These are phyloP conservation scores for Asarcornis scutulata DNA, from an alignment of 2,113 vertebrate genomes.

Conservation along the genomic window DNA sequence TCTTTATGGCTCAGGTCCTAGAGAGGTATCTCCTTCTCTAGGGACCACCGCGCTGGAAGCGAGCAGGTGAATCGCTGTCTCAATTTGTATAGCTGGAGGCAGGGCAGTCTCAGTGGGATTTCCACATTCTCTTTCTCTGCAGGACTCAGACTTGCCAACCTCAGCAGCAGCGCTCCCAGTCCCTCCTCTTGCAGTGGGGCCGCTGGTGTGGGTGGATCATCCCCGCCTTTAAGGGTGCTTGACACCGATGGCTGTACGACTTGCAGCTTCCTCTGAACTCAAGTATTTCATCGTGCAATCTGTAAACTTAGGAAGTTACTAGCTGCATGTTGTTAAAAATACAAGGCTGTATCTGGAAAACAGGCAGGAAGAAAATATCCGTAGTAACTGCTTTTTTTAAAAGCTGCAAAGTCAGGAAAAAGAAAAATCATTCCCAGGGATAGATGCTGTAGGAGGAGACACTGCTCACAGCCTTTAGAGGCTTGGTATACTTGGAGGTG, in stretches of 20 bases:
- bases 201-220: not conserved
- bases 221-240: not conserved
- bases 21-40: not conserved
- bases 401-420: not conserved
- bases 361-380: not conserved
- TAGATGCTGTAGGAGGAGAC: not conserved
- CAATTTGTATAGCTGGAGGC: not conserved
- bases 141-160: not conserved
- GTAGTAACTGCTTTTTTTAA: not conserved
- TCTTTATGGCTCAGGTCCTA: not conserved
- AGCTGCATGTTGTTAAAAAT: not conserved
- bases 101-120: not conserved
- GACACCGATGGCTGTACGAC: not conserved
- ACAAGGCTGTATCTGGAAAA: not conserved
- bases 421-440: not conserved
- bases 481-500: not conserved
- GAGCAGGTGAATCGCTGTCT: not conserved
- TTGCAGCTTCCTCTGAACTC: not conserved
- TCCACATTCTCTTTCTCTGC: not conserved
- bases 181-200: not conserved
- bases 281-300: not conserved
- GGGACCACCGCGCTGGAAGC: not conserved
- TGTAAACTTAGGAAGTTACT: not conserved
- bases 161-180: not conserved
- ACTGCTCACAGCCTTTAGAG: not conserved